Percentiles rank a stretch among this genome's conserved stretches.
phyloP scores from a whole-genome alignment of 2,113 vertebrate genomes.

The Orthonyx spaldingii region DNA sequence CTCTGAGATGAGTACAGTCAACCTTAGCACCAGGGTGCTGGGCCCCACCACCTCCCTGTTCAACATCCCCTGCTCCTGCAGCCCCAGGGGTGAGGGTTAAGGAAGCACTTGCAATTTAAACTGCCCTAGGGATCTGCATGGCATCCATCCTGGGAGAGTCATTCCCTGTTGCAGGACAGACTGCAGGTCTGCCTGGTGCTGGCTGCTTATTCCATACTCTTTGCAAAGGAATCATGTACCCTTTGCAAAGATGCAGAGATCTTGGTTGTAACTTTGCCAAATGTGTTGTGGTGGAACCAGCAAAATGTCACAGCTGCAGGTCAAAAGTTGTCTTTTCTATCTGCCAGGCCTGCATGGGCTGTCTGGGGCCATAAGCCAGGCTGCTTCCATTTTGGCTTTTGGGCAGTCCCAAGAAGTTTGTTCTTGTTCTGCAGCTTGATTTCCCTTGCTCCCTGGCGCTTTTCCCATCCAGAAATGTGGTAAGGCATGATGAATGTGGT shows the following conservation, averaged over 20 bases:
- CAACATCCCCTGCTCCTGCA: background rate
- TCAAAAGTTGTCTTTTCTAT: background rate
- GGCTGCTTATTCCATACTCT: background rate
- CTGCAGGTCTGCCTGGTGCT: background rate
- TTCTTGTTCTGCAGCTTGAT: background rate
- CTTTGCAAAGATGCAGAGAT: background rate
- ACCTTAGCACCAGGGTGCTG: fast-evolving
- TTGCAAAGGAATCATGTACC: too few species aligned
- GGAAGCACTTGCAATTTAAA: fast-evolving
- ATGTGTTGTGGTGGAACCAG: background rate
- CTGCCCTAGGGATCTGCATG: background rate
- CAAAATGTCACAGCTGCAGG: background rate
- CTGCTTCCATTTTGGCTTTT: background rate
- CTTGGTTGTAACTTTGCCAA: background rate
- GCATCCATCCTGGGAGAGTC: background rate
- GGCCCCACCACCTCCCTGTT: background rate
- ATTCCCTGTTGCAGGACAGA: background rate
- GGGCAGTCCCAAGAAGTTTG: background rate
- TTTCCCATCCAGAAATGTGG: background rate
- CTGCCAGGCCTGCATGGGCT: background rate
- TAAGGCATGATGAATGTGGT: background rate
- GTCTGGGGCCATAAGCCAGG: background rate
- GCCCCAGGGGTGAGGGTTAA: background rate
- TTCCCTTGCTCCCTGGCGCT: background rate
- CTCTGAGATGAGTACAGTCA: background rate